These are phyloP conservation scores for Drosophila obscura DNA, from an alignment of 1,140 invertebrate genomes.

Conservation along the genomic window DNA sequence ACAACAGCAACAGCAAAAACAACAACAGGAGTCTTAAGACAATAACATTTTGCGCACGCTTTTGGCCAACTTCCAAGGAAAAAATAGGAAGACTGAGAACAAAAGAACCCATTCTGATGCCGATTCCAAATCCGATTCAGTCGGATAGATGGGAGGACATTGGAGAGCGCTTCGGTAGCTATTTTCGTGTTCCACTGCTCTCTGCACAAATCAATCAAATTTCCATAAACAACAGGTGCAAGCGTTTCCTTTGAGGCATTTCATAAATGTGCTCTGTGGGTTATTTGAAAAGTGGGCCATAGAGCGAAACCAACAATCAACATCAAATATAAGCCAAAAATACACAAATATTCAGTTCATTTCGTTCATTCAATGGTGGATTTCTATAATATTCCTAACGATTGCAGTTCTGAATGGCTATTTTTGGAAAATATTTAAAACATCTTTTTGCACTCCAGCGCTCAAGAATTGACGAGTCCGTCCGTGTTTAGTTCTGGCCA, in stretches of 20 bases:
- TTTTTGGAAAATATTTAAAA: constrained; percentile 13
- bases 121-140: not conserved
- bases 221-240: constrained; percentile 58
- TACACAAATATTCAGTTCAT: constrained; percentile 18
- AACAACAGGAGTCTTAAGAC: constrained; percentile 46
- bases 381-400: constrained; percentile 16
- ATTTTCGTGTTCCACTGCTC: constrained; percentile 26
- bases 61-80: constrained; percentile 68
- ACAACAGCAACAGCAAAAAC: constrained; percentile 25
- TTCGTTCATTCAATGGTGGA: constrained; percentile 22
- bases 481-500: constrained; percentile 6
- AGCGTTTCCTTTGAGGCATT: constrained; percentile 19
- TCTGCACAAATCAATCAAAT: constrained; percentile 39
- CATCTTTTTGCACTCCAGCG: not conserved
- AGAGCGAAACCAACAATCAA: constrained; percentile 36
- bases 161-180: constrained; percentile 29
- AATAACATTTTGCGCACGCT: constrained; percentile 80
- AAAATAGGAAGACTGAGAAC: constrained; percentile 12
- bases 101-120: constrained; percentile 29
- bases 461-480: not conserved
- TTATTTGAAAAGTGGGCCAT: constrained; percentile 34
- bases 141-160: constrained; percentile 20
- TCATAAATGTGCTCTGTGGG: constrained; percentile 14
- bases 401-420: constrained; percentile 21
- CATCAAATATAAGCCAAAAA: constrained; percentile 17